Evolutionary conservation across 2,888 invertebrate genomes (phyloP).

Genomic region (Caenorhabditis doughertyi): DNA sequence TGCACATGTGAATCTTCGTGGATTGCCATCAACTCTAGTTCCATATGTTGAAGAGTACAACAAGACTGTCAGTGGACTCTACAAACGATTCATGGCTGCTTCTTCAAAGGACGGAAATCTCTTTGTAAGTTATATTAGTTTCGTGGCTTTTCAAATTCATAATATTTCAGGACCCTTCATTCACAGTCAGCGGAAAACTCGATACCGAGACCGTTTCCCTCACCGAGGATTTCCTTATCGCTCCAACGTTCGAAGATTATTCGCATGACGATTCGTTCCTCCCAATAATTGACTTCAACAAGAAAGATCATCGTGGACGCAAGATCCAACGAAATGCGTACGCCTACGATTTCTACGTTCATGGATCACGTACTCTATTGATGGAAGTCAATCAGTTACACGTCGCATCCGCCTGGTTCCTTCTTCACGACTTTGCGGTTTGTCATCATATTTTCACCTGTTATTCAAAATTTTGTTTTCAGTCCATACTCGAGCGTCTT

Average conservation of each 20-base stretch:
- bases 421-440: constrained; percentile 78
- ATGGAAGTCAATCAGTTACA: constrained; percentile 71
- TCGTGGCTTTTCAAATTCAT: not conserved
- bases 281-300: constrained; percentile 69
- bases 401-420: constrained; percentile 76
- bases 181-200: constrained; percentile 57
- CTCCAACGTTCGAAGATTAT: constrained; percentile 74
- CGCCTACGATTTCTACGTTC: constrained; percentile 79
- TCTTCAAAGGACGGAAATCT: constrained; percentile 69
- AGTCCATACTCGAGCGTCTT: constrained; percentile 73
- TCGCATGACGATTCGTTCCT: constrained; percentile 76
- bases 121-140: constrained; percentile 58
- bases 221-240: constrained; percentile 70
- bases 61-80: constrained; percentile 70
- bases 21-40: constrained; percentile 34
- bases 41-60: constrained; percentile 75
- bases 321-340: constrained; percentile 79
- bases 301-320: constrained; percentile 77
- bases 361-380: constrained; percentile 73
- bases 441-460: constrained; percentile 34
- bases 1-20: constrained; percentile 49
- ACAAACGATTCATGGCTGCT: constrained; percentile 74
- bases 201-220: constrained; percentile 49
- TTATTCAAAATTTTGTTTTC: constrained; percentile 19
- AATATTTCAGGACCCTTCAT: constrained; percentile 51